Base-by-base conservation (phyloP, 1,140 invertebrate genomes). In the Bombus cullumanus region DNA sequence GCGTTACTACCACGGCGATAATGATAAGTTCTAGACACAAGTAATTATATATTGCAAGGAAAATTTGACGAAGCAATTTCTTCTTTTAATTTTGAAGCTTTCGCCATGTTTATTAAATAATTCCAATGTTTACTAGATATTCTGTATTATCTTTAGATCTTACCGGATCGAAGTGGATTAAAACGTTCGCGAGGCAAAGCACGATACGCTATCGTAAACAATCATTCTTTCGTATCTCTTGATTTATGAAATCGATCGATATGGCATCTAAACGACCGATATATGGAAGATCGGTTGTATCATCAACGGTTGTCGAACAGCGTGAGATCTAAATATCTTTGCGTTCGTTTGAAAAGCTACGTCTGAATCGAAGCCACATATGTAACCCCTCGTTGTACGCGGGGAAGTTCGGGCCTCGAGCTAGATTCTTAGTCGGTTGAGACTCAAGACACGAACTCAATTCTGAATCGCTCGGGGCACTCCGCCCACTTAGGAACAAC, bases 361-460 rank as follows among this genome's bases (percentile, higher is more conserved):
- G 69, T 72, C 34, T 12, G 75, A 43, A 68, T 76, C 82, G 74
- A n/a, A 71, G 47, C 75, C 75, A 71, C 82, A 59, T 71, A 79
- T 62, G 85, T 83, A 89, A 89, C 66, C 31, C 15, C 18, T 71
- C 69, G 76, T 57, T 73, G 62, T 64, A 76, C 59, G 68, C 43
- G 41, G 41, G 43, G 69, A 39, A 69, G 77, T 31, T 53, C 57
- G 41, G 62, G 73, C 86, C 86, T 86, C 69, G 68, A 74, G 92
- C 81, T 90, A 86, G 85, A 89, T 92, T 92, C 90, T 87, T 82
- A 85, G 86, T 91, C 79, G 86, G 86, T 90, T 93, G 89, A 89
- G 92, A 93, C 92, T 90, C 92, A 86, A 89, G 90, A 90, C 90
- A 94, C 93, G 92, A 93, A 94, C 92, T 93, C 92, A 92, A 94